A percentile compares a stretch with the other conserved stretches of the same genome.
phyloP scores from a whole-genome alignment of 2,888 invertebrate genomes.

The Lithophane leautieri region DNA sequence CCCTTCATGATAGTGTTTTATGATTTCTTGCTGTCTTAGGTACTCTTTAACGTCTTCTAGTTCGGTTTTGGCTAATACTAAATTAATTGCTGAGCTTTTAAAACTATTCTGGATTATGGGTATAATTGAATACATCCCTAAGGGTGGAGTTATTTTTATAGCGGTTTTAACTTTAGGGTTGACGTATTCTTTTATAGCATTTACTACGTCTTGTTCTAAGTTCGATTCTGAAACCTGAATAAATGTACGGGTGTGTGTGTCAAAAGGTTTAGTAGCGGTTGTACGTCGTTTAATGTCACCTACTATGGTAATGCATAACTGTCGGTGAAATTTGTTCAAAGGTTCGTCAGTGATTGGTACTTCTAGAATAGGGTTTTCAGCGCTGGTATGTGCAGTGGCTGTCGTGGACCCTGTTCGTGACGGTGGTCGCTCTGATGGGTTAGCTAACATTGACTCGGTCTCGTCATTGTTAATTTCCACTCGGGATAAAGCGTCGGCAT shows the following conservation, averaged over 20 bases:
- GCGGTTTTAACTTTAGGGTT: constrained; percentile 25
- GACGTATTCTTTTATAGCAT: constrained; percentile 8
- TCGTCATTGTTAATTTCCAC: too few species aligned
- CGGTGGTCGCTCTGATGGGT: too few species aligned
- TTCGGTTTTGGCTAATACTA: background rate
- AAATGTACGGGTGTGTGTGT: background rate
- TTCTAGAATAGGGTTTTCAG: too few species aligned
- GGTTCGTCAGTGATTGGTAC: too few species aligned
- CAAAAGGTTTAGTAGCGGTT: too few species aligned
- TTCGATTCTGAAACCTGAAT: constrained; percentile 19
- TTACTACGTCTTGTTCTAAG: constrained; percentile 11
- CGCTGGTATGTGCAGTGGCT: too few species aligned
- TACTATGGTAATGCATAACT: too few species aligned
- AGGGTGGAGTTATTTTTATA: constrained; percentile 2
- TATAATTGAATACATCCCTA: constrained; percentile 21
- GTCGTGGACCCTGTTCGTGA: too few species aligned
- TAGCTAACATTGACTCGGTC: too few species aligned
- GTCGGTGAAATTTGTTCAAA: too few species aligned
- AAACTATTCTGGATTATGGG: background rate
- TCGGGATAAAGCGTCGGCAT: too few species aligned
- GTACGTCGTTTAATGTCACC: too few species aligned
- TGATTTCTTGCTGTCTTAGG: constrained; percentile 17
- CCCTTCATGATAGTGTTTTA: constrained; percentile 15
- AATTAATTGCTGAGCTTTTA: constrained; percentile 28
- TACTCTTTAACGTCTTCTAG: constrained; percentile 14